phyloP scores from a whole-genome alignment of 2,797 vertebrate genomes.

The Spinus pinus region DNA sequence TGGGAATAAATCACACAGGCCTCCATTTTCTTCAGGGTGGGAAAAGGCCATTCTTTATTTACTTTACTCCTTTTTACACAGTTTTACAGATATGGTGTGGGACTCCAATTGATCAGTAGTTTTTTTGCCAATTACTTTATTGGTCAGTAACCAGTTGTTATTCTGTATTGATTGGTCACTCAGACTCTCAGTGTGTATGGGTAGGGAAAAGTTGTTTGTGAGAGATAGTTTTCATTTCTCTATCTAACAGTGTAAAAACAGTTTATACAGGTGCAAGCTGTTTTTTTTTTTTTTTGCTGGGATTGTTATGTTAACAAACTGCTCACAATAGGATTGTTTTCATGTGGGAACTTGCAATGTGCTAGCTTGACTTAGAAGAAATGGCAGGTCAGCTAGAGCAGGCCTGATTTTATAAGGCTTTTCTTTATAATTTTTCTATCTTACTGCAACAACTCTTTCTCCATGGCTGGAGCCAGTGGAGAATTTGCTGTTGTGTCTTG shows the following conservation, averaged over 20 bases:
- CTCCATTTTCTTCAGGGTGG: neutral
- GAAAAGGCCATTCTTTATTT: neutral
- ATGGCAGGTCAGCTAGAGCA: neutral
- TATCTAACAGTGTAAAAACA: neutral
- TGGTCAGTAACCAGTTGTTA: neutral
- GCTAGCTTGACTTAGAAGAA: neutral
- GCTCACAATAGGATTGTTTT: neutral
- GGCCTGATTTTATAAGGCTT: neutral
- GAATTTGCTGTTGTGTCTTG: neutral
- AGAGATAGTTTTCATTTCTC: neutral
- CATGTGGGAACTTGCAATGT: neutral
- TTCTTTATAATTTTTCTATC: neutral
- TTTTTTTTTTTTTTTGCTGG: neutral
- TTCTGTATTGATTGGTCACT: neutral
- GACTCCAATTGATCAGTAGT: neutral
- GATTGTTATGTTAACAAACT: neutral
- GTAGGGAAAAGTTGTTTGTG: neutral
- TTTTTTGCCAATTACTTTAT: neutral
- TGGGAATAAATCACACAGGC: neutral
- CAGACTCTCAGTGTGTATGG: too few relatives aligned
- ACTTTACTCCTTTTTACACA: neutral
- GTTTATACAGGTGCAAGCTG: neutral
- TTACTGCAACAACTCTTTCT: neutral
- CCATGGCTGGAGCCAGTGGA: neutral
- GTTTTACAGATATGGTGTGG: neutral